phyloP scores from a whole-genome alignment of 2,888 invertebrate species.

The Polydrusus tereticollis region DNA sequence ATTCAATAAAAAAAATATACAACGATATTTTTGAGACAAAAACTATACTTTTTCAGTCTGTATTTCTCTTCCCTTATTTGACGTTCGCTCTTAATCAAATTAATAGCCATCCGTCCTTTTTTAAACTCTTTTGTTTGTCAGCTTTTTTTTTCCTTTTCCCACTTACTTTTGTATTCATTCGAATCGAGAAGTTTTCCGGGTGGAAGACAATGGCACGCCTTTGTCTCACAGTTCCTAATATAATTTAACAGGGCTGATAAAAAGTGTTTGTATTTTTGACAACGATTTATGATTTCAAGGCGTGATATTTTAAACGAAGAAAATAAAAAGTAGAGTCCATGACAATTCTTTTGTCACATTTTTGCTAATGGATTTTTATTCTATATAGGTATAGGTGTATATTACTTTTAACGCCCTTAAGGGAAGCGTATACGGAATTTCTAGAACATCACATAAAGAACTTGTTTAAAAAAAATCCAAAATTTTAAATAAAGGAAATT shows the following conservation, averaged over 20 bases:
- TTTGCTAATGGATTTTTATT: not conserved
- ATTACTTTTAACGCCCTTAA: too few species aligned
- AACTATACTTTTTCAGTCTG: not conserved
- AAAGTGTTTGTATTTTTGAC: conserved; percentile 30
- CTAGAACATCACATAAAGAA: too few species aligned
- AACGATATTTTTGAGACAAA: not conserved
- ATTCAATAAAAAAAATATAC: not conserved
- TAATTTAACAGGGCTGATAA: conserved; percentile 28
- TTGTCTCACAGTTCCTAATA: conserved; percentile 27
- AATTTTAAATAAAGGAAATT: too few species aligned
- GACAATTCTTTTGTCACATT: not conserved
- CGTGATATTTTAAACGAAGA: conserved; percentile 7
- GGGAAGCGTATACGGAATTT: too few species aligned
- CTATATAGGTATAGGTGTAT: too few species aligned
- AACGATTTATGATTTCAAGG: conserved; percentile 23
- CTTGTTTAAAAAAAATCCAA: too few species aligned
- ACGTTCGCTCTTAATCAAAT: conserved; percentile 12
- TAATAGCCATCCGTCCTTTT: conserved; percentile 21
- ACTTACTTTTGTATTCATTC: conserved; percentile 23
- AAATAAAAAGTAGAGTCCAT: not conserved
- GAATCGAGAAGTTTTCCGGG: conserved; percentile 23
- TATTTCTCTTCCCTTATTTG: conserved; percentile 1
- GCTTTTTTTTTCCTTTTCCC: conserved; percentile 17
- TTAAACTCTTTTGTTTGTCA: conserved; percentile 26
- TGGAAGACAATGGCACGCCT: conserved; percentile 11